These are phyloP conservation scores for Laupala kohalensis DNA, from an alignment of 1,140 invertebrate genomes.

Conservation along the genomic window DNA sequence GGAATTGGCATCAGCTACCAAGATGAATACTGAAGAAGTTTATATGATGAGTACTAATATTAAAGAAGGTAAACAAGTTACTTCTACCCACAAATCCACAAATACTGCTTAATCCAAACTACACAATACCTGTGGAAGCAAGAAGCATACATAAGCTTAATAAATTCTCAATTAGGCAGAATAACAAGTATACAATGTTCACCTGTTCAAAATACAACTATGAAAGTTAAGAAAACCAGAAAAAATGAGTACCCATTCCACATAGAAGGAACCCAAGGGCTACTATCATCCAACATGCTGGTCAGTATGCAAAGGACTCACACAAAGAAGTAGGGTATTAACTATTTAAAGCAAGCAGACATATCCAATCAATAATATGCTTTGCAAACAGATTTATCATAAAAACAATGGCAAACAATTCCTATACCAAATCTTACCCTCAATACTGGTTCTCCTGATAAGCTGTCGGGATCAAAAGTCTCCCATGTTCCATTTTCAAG, in stretches of 20 bases:
- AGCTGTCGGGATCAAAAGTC: conserved; percentile 37
- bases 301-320: not conserved
- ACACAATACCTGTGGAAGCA: not conserved
- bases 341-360: not conserved
- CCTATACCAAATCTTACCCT: conserved; percentile 29
- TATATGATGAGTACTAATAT: not conserved
- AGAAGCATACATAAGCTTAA: not conserved
- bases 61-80: not conserved
- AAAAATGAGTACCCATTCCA: not conserved
- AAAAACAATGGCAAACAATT: not conserved
- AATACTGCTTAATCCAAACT: not conserved
- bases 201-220: not conserved
- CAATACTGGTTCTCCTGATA: conserved; percentile 37
- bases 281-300: not conserved
- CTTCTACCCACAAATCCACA: not conserved
- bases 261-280: not conserved
- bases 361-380: not conserved
- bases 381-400: not conserved
- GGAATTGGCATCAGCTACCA: not conserved
- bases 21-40: not conserved
- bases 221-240: not conserved
- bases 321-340: not conserved
- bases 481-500: conserved; percentile 48
- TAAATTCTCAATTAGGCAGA: not conserved
- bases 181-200: not conserved